Evolutionary conservation across 2,113 vertebrate species (phyloP), one percentile per base, ranked within the genome.

Genomic region (Toxotes jaculatrix): DNA sequence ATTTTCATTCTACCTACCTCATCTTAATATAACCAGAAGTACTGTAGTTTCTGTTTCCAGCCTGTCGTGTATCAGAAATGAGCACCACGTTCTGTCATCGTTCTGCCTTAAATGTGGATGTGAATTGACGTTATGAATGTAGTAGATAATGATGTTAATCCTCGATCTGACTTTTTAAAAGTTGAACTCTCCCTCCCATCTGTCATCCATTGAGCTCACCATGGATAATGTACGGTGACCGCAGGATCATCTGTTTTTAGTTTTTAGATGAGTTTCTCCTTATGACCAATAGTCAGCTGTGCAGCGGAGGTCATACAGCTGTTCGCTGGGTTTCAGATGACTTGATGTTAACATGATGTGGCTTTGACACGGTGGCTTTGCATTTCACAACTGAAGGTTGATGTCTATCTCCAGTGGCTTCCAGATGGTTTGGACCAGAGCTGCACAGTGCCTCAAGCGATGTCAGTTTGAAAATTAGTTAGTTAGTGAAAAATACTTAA

Each of bases 131-230:
- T 31, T 32, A 42, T 60, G n/a, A 64, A 72, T 61, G 17, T 34
- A n/a, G 38, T 34, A 43, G 51, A 61, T 80, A 38, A 67, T 63
- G 64, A 57, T 31, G 19, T 23, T 85, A 84, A 86, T 86, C 76
- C 79, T 27, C n/a, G 56, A 87, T 78, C 72, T 70, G 77, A 73
- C 75, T 71, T 74, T 91, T 87, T 82, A 60, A 71, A 79, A 65
- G 34, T 57, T 77, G 14, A 88, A 82, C 64, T 21, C 36, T 75
- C 53, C 27, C 63, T 66, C 62, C 77, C 73, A 74, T 88, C 85
- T 89, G 84, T 86, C 86, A 76, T 47, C 65, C 72, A 23, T 8
- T 1, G 74, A 74, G 79, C 64, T 72, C 67, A 57, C 42, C 32
- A 1, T 21, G 42, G 84, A 83, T 89, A 77, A 75, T 74, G 61